A percentile compares a stretch with the other conserved stretches of the same genome.
Conservation (phyloP, 2,113 vertebrate genomes). For the Seriola aureovittata region DNA sequence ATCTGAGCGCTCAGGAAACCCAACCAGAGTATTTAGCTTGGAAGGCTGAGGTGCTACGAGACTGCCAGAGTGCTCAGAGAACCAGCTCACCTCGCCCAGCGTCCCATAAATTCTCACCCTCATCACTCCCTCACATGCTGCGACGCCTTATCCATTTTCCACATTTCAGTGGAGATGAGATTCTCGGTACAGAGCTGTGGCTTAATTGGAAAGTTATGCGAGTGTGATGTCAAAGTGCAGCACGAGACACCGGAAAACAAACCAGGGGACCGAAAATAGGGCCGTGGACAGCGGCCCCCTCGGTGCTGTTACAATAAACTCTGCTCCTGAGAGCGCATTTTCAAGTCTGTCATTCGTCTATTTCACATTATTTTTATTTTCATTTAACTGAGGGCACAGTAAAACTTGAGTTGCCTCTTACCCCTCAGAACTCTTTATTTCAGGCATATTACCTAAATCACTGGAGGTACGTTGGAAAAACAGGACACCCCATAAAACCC, state of each 20-base stretch:
- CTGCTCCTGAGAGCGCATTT: slow-evolving; percentile 40
- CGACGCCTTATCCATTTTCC: slow-evolving; percentile 61
- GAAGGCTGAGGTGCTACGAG: slow-evolving; percentile 66
- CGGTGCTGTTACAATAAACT: slow-evolving; percentile 36
- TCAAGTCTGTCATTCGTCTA: slow-evolving; percentile 64
- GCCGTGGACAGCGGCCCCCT: slow-evolving; percentile 29
- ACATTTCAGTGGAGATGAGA: slow-evolving; percentile 61
- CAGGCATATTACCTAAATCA: slow-evolving; percentile 79
- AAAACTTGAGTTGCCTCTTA: slow-evolving; percentile 74
- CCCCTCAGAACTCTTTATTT: slow-evolving; percentile 75
- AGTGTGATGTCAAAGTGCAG: slow-evolving; percentile 56
- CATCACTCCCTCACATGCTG: slow-evolving; percentile 40
- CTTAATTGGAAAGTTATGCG: slow-evolving; percentile 65
- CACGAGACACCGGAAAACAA: slow-evolving; percentile 41
- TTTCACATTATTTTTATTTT: slow-evolving; percentile 72
- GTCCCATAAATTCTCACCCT: slow-evolving; percentile 74
- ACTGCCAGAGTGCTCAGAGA: slow-evolving; percentile 51
- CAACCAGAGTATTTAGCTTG: slow-evolving; percentile 76
- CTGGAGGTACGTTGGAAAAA: slow-evolving; percentile 78
- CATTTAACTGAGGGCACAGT: slow-evolving; percentile 69
- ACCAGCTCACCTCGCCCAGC: slow-evolving; percentile 58
- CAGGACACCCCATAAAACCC: slow-evolving; percentile 82
- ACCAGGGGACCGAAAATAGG: slow-evolving; percentile 38
- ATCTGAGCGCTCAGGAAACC: slow-evolving; percentile 62
- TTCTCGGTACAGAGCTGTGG: slow-evolving; percentile 25